A percentile compares a stretch with the other conserved stretches of the same genome.
These are phyloP conservation scores for Metaphire vulgaris DNA, from an alignment of 1,140 invertebrate species.

Conservation along the genomic window DNA sequence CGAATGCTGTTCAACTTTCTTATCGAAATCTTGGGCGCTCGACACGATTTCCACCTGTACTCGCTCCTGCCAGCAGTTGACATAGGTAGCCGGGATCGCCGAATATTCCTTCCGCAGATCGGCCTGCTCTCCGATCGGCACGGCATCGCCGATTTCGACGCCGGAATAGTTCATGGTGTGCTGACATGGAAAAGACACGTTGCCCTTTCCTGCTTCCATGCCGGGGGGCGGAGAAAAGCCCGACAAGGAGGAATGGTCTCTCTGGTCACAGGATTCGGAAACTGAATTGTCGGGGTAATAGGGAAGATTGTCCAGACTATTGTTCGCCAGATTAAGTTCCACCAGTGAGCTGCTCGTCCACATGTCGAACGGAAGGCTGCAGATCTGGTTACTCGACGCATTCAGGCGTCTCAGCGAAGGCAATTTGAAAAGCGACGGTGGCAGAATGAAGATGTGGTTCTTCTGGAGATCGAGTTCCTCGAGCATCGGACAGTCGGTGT, in stretches of 20 bases:
- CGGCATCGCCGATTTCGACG: too few relatives aligned
- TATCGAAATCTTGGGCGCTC: not conserved
- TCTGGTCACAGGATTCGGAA: not conserved
- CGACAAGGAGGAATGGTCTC: not conserved
- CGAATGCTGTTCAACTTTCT: slow-evolving; percentile 43
- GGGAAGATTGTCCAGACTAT: slow-evolving; percentile 75
- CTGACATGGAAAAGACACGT: too few relatives aligned
- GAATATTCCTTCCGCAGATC: not conserved
- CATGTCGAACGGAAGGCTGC: slow-evolving; percentile 71
- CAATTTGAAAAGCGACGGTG: slow-evolving; percentile 72
- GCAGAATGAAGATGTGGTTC: slow-evolving; percentile 73
- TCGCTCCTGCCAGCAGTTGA: not conserved
- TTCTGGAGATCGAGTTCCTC: slow-evolving; percentile 85
- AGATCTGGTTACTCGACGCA: slow-evolving; percentile 89
- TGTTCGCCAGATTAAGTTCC: slow-evolving; percentile 84
- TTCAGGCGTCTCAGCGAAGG: slow-evolving; percentile 75
- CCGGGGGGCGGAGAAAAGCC: not conserved
- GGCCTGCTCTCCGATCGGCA: too few relatives aligned
- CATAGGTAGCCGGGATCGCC: not conserved
- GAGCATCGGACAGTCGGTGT: slow-evolving; percentile 56
- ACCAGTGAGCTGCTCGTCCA: slow-evolving; percentile 78
- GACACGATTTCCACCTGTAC: not conserved
- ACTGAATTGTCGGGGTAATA: not conserved
- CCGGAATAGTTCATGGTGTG: not conserved
- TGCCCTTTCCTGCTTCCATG: not conserved